phyloP scores from a whole-genome alignment of 2,113 vertebrate genomes.

The Sakesphorus luctuosus region DNA sequence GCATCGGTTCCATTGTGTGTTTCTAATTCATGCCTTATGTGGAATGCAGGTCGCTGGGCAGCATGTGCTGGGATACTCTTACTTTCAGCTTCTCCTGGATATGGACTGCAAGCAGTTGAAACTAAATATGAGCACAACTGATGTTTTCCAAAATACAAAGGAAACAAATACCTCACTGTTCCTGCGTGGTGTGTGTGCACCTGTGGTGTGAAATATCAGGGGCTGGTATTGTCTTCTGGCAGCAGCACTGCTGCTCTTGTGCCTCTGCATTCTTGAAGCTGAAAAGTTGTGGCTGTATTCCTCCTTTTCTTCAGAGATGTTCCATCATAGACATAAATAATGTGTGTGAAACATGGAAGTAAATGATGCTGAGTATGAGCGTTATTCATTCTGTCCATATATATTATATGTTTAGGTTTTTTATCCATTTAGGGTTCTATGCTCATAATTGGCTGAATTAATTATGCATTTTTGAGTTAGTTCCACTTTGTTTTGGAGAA shows the following conservation, averaged over 20 bases:
- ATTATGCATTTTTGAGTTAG: background rate
- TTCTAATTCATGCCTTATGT: rapidly evolving
- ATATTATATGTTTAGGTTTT: background rate
- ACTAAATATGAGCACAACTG: background rate
- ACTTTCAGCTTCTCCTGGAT: background rate
- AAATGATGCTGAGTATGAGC: background rate
- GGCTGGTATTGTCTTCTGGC: background rate
- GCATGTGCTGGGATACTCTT: background rate
- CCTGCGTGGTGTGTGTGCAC: background rate
- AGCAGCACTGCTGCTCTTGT: background rate
- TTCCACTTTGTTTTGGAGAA: background rate
- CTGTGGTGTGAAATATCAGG: background rate
- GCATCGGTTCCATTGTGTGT: rapidly evolving
- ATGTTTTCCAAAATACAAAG: background rate
- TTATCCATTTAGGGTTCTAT: background rate
- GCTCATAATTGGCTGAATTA: background rate
- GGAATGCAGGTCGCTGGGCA: too few species aligned
- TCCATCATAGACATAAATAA: background rate
- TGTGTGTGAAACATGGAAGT: background rate
- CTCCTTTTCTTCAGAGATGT: background rate
- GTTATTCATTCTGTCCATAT: background rate
- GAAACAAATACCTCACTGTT: background rate
- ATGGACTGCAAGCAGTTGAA: background rate
- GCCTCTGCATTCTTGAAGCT: background rate
- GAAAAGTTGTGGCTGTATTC: background rate